These are phyloP conservation scores for Drosophila parthenogenetica DNA, from an alignment of 2,888 invertebrate genomes.

Conservation along the genomic window DNA sequence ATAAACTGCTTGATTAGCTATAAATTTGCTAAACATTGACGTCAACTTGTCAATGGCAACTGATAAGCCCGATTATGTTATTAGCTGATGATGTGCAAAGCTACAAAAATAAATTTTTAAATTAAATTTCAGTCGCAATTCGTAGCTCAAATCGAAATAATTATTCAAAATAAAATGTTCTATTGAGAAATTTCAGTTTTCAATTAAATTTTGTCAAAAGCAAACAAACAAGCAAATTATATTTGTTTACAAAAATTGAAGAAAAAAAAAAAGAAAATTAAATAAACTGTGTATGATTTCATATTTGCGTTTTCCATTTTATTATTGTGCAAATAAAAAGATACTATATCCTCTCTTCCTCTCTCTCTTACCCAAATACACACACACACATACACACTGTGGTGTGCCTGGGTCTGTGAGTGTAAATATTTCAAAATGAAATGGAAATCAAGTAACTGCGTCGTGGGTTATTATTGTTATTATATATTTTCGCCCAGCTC, in stretches of 20 bases:
- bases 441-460: constrained; percentile 75
- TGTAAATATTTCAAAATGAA: constrained; percentile 54
- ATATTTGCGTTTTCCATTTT: constrained; percentile 55
- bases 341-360: constrained; percentile 20
- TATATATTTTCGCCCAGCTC: neutral
- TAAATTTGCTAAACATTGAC: constrained; percentile 53
- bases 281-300: constrained; percentile 53
- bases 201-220: constrained; percentile 7
- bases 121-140: constrained; percentile 31
- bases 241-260: constrained; percentile 22
- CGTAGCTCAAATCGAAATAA: constrained; percentile 15
- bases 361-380: no score
- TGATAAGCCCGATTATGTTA: constrained; percentile 40
- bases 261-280: constrained; percentile 1
- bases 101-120: neutral
- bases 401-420: constrained; percentile 15
- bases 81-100: neutral
- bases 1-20: constrained; percentile 27
- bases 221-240: constrained; percentile 14
- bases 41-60: constrained; percentile 46
- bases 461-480: constrained; percentile 41
- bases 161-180: neutral
- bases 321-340: constrained; percentile 30
- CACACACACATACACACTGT: no score
- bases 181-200: constrained; percentile 2